Evolutionary conservation across 2,797 vertebrate species (phyloP).

Genomic region (Danio choprae): DNA sequence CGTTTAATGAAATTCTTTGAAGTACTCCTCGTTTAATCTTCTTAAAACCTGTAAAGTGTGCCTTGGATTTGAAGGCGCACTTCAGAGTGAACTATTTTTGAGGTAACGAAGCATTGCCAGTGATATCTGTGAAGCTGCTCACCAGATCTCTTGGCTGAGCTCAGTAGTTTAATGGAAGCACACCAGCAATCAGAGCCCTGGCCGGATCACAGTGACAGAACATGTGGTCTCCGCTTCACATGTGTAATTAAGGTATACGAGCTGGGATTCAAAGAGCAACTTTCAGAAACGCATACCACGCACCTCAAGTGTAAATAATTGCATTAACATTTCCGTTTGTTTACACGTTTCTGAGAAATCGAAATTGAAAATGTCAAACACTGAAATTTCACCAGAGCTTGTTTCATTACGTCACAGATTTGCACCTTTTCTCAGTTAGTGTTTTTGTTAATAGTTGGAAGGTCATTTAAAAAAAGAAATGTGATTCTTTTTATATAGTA

Average conservation of each 20-base stretch:
- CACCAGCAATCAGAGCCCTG: conserved; percentile 48
- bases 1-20: conserved; percentile 38
- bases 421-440: background rate
- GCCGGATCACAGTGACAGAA: conserved; percentile 40
- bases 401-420: conserved; percentile 2
- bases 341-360: background rate
- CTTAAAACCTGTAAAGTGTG: conserved; percentile 34
- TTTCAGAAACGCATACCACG: conserved; percentile 19
- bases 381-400: background rate
- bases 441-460: conserved; percentile 16
- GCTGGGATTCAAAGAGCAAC: conserved; percentile 18
- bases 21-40: conserved; percentile 39
- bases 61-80: conserved; percentile 36
- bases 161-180: conserved; percentile 46
- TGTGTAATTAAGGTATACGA: conserved; percentile 47
- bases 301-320: conserved; percentile 34
- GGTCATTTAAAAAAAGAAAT: conserved; percentile 16
- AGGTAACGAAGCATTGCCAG: conserved; percentile 43
- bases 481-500: background rate
- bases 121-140: conserved; percentile 48
- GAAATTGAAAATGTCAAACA: conserved; percentile 20
- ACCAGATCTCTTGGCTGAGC: conserved; percentile 49
- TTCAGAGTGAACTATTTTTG: conserved; percentile 50
- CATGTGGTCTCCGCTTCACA: conserved; percentile 47
- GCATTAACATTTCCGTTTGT: conserved; percentile 21